phyloP scores from a whole-genome alignment of 2,888 invertebrate species.

The Lasiommata megera region DNA sequence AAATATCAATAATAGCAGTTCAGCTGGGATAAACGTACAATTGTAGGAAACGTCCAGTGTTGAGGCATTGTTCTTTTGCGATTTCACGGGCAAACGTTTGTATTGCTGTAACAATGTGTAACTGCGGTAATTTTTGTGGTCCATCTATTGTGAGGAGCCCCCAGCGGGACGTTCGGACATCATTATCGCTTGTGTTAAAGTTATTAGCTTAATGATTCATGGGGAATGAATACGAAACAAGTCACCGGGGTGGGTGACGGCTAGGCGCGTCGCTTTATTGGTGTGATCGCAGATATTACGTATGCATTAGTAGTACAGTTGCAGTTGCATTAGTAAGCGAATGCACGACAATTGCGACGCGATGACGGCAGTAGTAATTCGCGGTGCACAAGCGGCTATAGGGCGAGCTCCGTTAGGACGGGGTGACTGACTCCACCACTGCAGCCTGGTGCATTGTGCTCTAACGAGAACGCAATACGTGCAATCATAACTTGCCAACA shows the following conservation, averaged over 20 bases:
- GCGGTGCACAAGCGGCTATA: conserved; percentile 55
- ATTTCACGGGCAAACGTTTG: conserved; percentile 22
- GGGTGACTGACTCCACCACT: conserved; percentile 77
- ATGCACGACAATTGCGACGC: conserved; percentile 65
- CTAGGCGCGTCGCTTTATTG: conserved; percentile 35
- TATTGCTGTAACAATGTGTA: conserved; percentile 38
- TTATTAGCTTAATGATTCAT: conserved; percentile 17
- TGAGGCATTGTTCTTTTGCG: conserved; percentile 19
- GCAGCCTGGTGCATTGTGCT: conserved; percentile 81
- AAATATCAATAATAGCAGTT: conserved; percentile 2
- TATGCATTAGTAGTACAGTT: conserved; percentile 55
- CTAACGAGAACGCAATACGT: conserved; percentile 77
- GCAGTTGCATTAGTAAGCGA: conserved; percentile 66
- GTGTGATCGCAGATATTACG: conserved; percentile 50
- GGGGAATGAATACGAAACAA: conserved; percentile 19
- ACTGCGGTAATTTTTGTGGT: conserved; percentile 41
- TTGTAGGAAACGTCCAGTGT: conserved; percentile 10
- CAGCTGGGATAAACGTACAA: not conserved
- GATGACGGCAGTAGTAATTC: conserved; percentile 58
- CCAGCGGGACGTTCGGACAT: conserved; percentile 57
- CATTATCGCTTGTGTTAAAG: conserved; percentile 36
- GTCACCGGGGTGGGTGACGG: conserved; percentile 27
- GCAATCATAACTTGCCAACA: conserved; percentile 64
- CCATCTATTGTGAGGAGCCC: conserved; percentile 48
- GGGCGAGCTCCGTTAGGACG: conserved; percentile 78